A percentile compares a stretch with the other conserved stretches of the same genome.
Evolutionary conservation across 2,113 vertebrate genomes (phyloP).

Genomic region (Anhinga rufa): DNA sequence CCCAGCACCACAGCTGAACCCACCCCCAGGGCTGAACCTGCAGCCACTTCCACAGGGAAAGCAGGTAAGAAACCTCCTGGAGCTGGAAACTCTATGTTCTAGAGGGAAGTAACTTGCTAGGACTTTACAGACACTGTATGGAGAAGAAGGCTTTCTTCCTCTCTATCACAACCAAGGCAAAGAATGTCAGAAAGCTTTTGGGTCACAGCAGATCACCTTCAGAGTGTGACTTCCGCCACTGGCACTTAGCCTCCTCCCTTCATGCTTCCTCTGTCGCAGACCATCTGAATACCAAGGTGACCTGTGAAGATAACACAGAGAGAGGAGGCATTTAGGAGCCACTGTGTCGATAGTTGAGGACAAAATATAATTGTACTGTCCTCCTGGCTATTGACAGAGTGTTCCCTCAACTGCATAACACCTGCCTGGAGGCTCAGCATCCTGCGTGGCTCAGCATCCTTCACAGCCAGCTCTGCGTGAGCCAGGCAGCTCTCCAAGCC

Average conservation of each 20-base stretch:
- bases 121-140: background rate
- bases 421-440: background rate
- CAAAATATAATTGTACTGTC: slow-evolving; percentile 35
- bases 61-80: background rate
- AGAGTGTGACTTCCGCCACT: slow-evolving; percentile 55
- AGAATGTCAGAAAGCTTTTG: slow-evolving; percentile 48
- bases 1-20: background rate
- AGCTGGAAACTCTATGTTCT: background rate
- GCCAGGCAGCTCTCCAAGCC: background rate
- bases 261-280: slow-evolving; percentile 60
- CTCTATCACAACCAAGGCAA: slow-evolving; percentile 31
- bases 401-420: slow-evolving; percentile 31
- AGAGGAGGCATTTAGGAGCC: slow-evolving; percentile 67
- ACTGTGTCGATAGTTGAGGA: slow-evolving; percentile 68
- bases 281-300: slow-evolving; percentile 62
- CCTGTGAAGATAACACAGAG: slow-evolving; percentile 70
- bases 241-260: slow-evolving; percentile 66
- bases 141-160: slow-evolving; percentile 43
- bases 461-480: background rate
- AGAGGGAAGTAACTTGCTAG: background rate
- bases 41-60: background rate
- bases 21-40: background rate
- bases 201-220: slow-evolving; percentile 64
- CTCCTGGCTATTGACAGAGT: slow-evolving; percentile 65
- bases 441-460: background rate